A percentile compares a stretch with the other conserved stretches of the same genome.
Evolutionary conservation across 2,113 vertebrate species (phyloP).

Genomic region (Aramus guarauna): DNA sequence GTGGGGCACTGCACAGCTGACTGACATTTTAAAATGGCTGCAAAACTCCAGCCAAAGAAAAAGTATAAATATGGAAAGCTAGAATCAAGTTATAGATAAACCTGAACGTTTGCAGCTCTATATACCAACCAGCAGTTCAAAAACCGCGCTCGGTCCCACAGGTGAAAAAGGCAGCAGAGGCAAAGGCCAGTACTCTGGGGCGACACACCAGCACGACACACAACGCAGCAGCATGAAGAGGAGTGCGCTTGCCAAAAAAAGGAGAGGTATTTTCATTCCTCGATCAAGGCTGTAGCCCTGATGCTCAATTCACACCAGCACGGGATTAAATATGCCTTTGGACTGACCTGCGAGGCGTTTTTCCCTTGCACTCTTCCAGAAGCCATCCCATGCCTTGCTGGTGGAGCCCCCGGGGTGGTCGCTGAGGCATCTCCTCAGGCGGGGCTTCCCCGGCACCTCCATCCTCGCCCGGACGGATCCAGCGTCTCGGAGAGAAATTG

Average conservation of each 20-base stretch:
- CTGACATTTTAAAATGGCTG: not conserved
- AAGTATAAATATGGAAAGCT: not conserved
- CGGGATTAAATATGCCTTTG: not conserved
- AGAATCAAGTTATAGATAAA: not conserved
- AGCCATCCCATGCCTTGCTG: slow-evolving; percentile 78
- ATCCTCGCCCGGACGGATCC: not conserved
- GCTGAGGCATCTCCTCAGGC: slow-evolving; percentile 79
- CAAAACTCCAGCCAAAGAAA: not conserved
- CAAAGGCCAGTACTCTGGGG: not conserved
- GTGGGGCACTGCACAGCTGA: not conserved
- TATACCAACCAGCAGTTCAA: not conserved
- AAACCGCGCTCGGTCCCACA: not conserved
- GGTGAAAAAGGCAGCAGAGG: not conserved
- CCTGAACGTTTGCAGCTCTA: not conserved
- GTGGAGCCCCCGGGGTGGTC: slow-evolving; percentile 77
- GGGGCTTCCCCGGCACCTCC: slow-evolving; percentile 56
- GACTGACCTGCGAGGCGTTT: slow-evolving; percentile 78
- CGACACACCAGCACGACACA: accelerated
- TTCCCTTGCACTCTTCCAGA: slow-evolving; percentile 82
- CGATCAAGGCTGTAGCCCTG: not conserved
- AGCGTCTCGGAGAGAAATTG: not conserved
- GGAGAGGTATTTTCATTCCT: not conserved
- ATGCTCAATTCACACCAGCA: not conserved
- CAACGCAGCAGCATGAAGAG: not conserved
- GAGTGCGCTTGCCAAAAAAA: accelerated